These are phyloP conservation scores for Lethenteron reissneri DNA, from an alignment of 2,113 vertebrate species.

Conservation along the genomic window DNA sequence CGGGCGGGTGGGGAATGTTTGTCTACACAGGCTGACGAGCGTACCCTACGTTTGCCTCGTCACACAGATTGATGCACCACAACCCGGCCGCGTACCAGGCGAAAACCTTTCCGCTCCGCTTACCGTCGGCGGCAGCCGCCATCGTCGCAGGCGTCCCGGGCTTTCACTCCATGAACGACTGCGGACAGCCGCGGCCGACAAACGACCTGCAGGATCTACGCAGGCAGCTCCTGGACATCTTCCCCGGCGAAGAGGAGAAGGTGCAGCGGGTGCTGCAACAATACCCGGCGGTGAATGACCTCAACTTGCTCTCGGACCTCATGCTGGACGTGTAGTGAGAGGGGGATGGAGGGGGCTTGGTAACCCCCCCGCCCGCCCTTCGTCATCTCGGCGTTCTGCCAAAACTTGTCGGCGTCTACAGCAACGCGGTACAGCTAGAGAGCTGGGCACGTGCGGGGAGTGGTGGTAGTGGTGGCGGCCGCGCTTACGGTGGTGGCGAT, in stretches of 20 bases:
- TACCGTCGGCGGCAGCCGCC: not conserved
- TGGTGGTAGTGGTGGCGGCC: too few species aligned
- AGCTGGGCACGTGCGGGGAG: too few species aligned
- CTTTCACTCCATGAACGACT: slow-evolving; percentile 10
- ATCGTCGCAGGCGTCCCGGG: not conserved
- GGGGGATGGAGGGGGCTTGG: not conserved
- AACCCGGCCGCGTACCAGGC: too few species aligned
- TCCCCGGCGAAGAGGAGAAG: slow-evolving; percentile 34
- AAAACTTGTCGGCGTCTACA: too few species aligned
- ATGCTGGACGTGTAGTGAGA: slow-evolving; percentile 25
- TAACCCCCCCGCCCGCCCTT: too few species aligned
- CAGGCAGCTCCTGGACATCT: slow-evolving; percentile 32
- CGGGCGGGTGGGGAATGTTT: too few species aligned
- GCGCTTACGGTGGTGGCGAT: too few species aligned
- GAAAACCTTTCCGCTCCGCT: not conserved
- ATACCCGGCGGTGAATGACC: slow-evolving; percentile 27
- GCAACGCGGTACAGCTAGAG: too few species aligned
- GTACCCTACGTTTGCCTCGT: not conserved
- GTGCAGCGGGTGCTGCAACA: slow-evolving; percentile 38
- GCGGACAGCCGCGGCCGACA: slow-evolving; percentile 12
- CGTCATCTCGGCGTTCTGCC: too few species aligned
- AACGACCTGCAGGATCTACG: slow-evolving; percentile 27
- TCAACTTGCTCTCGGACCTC: slow-evolving; percentile 35
- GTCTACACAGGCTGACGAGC: too few species aligned
- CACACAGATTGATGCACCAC: not conserved